Conservation (phyloP, 2,888 invertebrate species). For the Gymnocheta viridis region DNA sequence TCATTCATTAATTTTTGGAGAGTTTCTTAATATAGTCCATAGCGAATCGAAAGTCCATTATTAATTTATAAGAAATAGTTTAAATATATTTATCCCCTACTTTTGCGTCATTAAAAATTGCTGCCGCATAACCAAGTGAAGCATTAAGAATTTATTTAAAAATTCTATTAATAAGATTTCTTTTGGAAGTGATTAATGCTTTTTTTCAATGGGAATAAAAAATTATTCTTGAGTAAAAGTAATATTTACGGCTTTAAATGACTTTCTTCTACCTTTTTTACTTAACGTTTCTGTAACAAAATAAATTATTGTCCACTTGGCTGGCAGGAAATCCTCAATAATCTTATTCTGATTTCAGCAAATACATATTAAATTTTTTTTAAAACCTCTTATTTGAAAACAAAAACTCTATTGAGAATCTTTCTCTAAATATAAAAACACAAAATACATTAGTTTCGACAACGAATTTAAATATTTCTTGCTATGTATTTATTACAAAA, state of each 20-base stretch:
- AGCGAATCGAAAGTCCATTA: neutral
- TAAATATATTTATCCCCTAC: conserved; percentile 14
- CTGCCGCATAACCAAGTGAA: neutral
- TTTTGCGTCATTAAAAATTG: neutral
- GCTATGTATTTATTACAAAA: neutral
- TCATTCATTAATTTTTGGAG: neutral
- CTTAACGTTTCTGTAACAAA: too few relatives aligned
- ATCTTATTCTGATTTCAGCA: too few relatives aligned
- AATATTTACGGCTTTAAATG: too few relatives aligned
- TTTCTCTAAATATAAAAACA: too few relatives aligned
- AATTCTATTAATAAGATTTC: neutral
- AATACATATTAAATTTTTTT: too few relatives aligned
- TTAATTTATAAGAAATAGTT: neutral
- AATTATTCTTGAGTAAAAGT: too few relatives aligned
- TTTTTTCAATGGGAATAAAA: neutral
- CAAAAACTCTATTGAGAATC: too few relatives aligned
- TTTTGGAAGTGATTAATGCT: conserved; percentile 1
- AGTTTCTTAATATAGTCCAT: neutral
- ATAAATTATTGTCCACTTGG: too few relatives aligned
- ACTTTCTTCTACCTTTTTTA: too few relatives aligned
- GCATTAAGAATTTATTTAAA: neutral
- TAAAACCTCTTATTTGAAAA: too few relatives aligned
- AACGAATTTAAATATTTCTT: neutral
- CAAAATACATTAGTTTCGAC: too few relatives aligned
- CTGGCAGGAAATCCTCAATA: too few relatives aligned